phyloP scores from a whole-genome alignment of 2,113 vertebrate species.

The Bungarus multicinctus region DNA sequence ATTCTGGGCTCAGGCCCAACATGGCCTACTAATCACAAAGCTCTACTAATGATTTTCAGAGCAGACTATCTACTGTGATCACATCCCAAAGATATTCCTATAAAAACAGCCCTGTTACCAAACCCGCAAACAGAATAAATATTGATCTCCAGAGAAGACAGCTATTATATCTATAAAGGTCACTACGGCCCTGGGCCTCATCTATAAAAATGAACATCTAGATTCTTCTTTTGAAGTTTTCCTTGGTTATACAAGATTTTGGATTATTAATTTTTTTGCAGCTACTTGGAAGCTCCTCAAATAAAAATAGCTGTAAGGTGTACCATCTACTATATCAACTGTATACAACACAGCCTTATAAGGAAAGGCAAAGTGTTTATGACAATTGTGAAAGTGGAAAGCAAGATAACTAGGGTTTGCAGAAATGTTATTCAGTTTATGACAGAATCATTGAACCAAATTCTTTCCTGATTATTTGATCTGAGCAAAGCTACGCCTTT shows the following conservation, averaged over 20 bases:
- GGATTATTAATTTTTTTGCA: background rate
- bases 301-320: background rate
- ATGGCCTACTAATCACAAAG: conserved; percentile 42
- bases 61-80: conserved; percentile 40
- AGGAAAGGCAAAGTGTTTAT: background rate
- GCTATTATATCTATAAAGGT: conserved; percentile 29
- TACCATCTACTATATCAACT: background rate
- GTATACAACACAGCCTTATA: background rate
- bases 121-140: conserved; percentile 41
- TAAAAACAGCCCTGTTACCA: conserved; percentile 34
- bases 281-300: background rate
- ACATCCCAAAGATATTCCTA: conserved; percentile 50
- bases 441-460: background rate
- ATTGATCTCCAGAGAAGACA: conserved; percentile 43
- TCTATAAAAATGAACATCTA: background rate
- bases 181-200: rapidly evolving
- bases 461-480: background rate
- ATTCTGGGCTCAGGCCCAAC: conserved; percentile 40
- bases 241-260: background rate
- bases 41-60: conserved; percentile 29
- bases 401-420: background rate
- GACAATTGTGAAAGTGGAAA: background rate
- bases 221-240: background rate
- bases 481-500: background rate
- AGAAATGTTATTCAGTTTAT: background rate